Base-by-base conservation (phyloP, 2,888 invertebrate species). In the Drosophila anomalata region DNA sequence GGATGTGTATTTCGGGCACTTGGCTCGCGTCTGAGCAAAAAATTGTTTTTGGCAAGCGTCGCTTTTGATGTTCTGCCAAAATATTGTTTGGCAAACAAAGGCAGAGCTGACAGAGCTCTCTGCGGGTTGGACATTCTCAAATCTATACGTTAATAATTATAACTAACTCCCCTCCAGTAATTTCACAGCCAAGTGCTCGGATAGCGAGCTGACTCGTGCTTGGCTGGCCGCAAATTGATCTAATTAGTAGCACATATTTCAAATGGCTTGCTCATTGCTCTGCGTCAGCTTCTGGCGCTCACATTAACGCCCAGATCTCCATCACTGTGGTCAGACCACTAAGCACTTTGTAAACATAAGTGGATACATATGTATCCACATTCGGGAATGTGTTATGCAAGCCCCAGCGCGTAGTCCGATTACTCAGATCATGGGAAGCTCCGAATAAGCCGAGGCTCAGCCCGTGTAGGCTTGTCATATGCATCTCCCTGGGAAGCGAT, bases 81-180 rank as follows among this genome's bases (percentile, higher is more conserved):
- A 87, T 82, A 85, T 85, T 85, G 86, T 85, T 87, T 76, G 66
- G 63, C 83, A 85, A 85, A 87, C 82, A 86, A 86, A 79, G 65
- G 41, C 61, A 46, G 52, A 61, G 51, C 29, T 66, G 70, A 73
- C 75, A 75, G 60, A 85, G 71, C 78, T 82, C 79, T 85, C 56
- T 70, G 71, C 67, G 51, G 52, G 47, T 11, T 75, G 56, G 57
- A 59, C 48, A 42, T 24, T 59, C 47, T 44, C 33, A 31, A 12
- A 50, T 39, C 51, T 57, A 56, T 46, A 41, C 4, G 58, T 42
- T 46, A 26, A 51, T 57, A 63, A 63, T 70, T 70, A 54, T 46
- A 26, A 24, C n/a, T 29, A 50, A 54, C 42, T 51, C 14, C 29
- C 33, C 51, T 36, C 42, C 39, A 47, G 56, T 62, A 55, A 48